Evolutionary conservation across 2,888 invertebrate species (phyloP).

Genomic region (Terebella lapidaria): DNA sequence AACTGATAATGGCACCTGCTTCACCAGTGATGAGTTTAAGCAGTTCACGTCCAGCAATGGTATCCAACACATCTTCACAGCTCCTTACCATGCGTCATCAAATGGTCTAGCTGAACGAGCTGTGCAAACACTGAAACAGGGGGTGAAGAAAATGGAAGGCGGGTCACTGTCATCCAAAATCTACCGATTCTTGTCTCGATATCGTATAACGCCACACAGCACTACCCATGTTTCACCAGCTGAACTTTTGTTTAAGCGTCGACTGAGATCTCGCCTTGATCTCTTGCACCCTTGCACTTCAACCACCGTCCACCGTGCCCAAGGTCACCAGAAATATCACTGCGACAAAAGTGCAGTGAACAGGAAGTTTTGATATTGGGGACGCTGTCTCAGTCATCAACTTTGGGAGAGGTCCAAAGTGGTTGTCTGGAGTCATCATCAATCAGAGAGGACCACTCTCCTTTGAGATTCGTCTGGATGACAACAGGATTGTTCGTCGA

Average conservation of each 20-base stretch:
- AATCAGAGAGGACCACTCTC: too few relatives aligned
- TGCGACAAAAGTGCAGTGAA: neutral
- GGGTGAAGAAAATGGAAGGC: neutral
- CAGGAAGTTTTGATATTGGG: neutral
- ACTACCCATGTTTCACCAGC: neutral
- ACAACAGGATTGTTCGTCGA: too few relatives aligned
- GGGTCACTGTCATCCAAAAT: neutral
- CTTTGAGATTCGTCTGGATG: too few relatives aligned
- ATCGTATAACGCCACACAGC: conserved; percentile 6
- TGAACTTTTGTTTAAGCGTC: neutral
- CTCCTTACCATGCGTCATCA: conserved; percentile 3
- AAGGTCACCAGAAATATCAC: neutral
- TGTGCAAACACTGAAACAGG: conserved; percentile 1
- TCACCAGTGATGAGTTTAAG: conserved; percentile 1
- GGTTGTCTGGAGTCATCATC: too few relatives aligned
- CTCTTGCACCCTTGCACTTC: neutral
- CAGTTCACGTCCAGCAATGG: neutral
- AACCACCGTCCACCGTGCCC: neutral
- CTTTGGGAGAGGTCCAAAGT: neutral
- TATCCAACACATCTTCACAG: neutral
- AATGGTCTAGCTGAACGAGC: conserved; percentile 6
- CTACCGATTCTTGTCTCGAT: neutral
- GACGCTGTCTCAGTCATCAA: neutral
- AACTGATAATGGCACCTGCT: conserved; percentile 1
- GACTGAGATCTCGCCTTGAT: neutral